Evolutionary conservation across 1,140 invertebrate species (phyloP).

Genomic region (Drosophila sulfurigaster): DNA sequence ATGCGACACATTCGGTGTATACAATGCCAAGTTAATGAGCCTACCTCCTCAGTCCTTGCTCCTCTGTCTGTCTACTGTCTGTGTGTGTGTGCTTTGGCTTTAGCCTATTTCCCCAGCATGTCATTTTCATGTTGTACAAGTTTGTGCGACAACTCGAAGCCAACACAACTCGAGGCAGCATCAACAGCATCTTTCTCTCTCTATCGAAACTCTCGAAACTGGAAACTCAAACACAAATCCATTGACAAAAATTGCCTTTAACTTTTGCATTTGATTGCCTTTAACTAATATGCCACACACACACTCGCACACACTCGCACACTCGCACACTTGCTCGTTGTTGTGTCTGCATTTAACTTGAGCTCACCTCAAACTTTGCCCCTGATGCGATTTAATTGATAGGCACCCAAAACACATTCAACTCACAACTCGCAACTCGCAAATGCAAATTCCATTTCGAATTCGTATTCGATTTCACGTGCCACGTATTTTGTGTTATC

Average conservation of each 20-base stretch:
- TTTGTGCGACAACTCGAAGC: constrained; percentile 53
- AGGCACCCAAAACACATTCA: not conserved
- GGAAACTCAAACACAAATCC: constrained; percentile 45
- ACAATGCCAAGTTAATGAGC: constrained; percentile 61
- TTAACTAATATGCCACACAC: constrained; percentile 19
- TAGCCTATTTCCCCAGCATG: constrained; percentile 45
- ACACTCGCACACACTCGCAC: constrained; percentile 12
- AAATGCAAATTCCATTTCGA: too few species aligned
- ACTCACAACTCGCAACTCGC: too few species aligned
- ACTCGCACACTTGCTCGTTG: not conserved
- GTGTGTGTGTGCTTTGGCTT: constrained; percentile 30
- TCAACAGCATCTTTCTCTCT: not conserved
- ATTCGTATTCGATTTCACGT: not conserved
- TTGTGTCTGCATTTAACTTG: constrained; percentile 17
- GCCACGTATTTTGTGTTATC: constrained; percentile 19
- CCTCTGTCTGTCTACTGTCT: constrained; percentile 7
- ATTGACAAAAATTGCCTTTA: constrained; percentile 21
- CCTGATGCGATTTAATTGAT: not conserved
- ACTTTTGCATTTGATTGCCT: constrained; percentile 38
- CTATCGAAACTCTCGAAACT: constrained; percentile 12
- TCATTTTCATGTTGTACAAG: constrained; percentile 57
- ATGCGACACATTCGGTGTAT: constrained; percentile 65
- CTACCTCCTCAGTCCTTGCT: constrained; percentile 11
- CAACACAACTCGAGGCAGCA: constrained; percentile 41
- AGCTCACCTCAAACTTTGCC: not conserved